phyloP scores from a whole-genome alignment of 2,797 vertebrate species.

The Pseudochirops corinnae region DNA sequence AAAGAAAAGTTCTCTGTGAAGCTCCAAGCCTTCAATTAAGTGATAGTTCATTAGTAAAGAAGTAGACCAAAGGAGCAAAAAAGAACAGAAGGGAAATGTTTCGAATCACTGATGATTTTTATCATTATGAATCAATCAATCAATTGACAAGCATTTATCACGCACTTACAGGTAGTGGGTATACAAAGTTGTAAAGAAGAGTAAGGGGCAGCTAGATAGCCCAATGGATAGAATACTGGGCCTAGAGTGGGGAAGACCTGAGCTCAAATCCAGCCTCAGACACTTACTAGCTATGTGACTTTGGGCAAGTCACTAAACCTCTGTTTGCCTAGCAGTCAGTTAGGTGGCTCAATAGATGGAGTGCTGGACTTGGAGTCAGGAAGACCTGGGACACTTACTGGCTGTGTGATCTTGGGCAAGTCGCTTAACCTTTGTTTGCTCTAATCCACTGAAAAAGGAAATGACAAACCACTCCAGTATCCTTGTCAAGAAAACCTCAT shows the following conservation, averaged over 20 bases:
- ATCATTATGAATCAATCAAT: background rate
- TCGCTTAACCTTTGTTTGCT: background rate
- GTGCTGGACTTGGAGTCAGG: background rate
- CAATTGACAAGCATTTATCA: background rate
- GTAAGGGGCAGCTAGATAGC: background rate
- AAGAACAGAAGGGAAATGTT: background rate
- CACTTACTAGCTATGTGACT: background rate
- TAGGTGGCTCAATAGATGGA: background rate
- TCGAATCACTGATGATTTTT: background rate
- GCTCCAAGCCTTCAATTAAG: background rate
- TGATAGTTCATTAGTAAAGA: too few species aligned
- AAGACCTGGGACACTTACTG: too few species aligned
- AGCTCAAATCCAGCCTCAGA: background rate
- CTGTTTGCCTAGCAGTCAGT: background rate
- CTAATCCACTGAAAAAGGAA: background rate
- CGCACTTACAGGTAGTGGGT: background rate
- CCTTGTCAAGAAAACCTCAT: background rate
- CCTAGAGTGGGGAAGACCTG: too few species aligned
- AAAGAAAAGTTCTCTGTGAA: background rate
- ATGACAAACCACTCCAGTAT: background rate
- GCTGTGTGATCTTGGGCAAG: background rate
- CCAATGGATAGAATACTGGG: background rate
- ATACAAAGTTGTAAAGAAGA: background rate
- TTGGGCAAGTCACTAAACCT: background rate
- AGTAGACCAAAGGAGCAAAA: too few species aligned